Percentiles rank a stretch among this genome's conserved stretches.
Evolutionary conservation across 2,113 vertebrate species (phyloP).

Genomic region (Scortum barcoo): DNA sequence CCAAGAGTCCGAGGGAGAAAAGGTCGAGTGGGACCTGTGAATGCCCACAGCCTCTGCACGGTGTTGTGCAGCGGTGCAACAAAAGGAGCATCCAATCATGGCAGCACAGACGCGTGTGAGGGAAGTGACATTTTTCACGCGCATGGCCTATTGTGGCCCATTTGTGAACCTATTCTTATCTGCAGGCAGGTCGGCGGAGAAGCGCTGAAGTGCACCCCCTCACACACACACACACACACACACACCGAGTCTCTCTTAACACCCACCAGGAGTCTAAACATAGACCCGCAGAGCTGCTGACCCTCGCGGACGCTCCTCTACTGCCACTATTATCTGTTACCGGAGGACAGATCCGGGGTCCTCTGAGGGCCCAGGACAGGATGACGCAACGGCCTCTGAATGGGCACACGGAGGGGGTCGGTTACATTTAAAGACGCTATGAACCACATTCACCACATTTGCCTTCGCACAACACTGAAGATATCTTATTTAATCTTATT

Average conservation of each 20-base stretch:
- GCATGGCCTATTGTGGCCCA: conserved; percentile 22
- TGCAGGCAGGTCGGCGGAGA: conserved; percentile 28
- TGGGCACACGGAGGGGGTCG: neutral
- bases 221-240: too few relatives aligned
- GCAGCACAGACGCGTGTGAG: conserved; percentile 11
- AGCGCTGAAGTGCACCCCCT: conserved; percentile 30
- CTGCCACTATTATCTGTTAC: conserved; percentile 25
- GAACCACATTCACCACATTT: neutral
- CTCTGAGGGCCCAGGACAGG: neutral
- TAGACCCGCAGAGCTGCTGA: conserved; percentile 54
- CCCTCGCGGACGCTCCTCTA: conserved; percentile 52
- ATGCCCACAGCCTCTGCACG: neutral
- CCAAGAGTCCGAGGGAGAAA: conserved; percentile 9
- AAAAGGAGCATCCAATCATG: conserved; percentile 21
- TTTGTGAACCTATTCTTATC: conserved; percentile 38
- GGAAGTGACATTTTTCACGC: conserved; percentile 38
- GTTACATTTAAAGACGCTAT: neutral
- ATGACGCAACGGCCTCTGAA: neutral
- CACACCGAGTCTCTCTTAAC: conserved; percentile 40
- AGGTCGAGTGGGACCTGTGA: conserved; percentile 16
- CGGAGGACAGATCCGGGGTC: conserved; percentile 1
- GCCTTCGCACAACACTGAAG: neutral
- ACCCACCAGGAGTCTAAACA: conserved; percentile 71
- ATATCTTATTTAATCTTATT: neutral
- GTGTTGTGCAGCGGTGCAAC: conserved; percentile 13